Conservation (phyloP, 2,797 vertebrate species). For the Muraenolepis orangiensis region DNA sequence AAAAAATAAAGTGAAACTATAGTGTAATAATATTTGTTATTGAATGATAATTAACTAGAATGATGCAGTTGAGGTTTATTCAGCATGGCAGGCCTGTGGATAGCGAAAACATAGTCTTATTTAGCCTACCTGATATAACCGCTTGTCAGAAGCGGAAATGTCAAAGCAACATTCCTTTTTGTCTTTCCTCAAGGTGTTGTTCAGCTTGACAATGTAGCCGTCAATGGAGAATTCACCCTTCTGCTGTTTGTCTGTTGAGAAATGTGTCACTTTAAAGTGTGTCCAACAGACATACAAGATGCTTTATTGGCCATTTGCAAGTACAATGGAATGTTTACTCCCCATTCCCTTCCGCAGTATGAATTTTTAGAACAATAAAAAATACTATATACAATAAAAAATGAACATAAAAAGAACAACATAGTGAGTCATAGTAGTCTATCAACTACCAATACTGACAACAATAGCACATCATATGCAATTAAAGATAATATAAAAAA, state of each 20-base stretch:
- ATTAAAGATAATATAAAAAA: neutral
- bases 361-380: too few relatives aligned
- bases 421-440: too few relatives aligned
- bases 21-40: neutral
- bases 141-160: slow-evolving; percentile 91
- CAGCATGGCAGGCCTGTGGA: neutral
- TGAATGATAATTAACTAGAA: neutral
- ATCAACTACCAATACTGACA: neutral
- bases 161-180: slow-evolving; percentile 99
- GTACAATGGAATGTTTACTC: too few relatives aligned
- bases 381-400: too few relatives aligned
- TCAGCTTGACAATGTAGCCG: slow-evolving; percentile 89
- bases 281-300: neutral
- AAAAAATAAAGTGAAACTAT: slow-evolving; percentile 18
- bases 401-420: too few relatives aligned
- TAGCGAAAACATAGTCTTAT: neutral
- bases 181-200: slow-evolving; percentile 88
- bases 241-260: slow-evolving; percentile 93
- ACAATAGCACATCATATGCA: neutral
- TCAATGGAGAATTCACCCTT: slow-evolving; percentile 94
- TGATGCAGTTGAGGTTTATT: neutral
- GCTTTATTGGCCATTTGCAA: too few relatives aligned
- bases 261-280: slow-evolving; percentile 1
- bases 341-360: too few relatives aligned
- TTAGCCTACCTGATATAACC: slow-evolving; percentile 86